These are phyloP conservation scores for Magallana gigas DNA, from an alignment of 1,140 invertebrate species.

Conservation along the genomic window DNA sequence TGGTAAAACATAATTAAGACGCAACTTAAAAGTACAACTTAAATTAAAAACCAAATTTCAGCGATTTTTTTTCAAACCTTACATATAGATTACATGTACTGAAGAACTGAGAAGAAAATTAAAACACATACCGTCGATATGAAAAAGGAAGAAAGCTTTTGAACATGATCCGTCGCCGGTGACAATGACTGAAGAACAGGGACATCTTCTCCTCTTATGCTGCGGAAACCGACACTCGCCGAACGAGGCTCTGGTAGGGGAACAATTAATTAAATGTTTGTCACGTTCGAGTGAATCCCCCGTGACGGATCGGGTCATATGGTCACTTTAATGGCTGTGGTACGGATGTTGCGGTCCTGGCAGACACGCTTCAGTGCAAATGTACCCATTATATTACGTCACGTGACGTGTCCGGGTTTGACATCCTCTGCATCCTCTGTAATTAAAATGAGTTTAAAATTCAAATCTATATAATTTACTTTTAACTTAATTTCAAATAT, in stretches of 20 bases:
- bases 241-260: not conserved
- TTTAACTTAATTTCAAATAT: too few species aligned
- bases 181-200: slow-evolving; percentile 1
- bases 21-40: too few species aligned
- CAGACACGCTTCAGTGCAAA: not conserved
- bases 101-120: too few species aligned
- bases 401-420: not conserved
- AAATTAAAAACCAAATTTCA: too few species aligned
- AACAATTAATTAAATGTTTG: not conserved
- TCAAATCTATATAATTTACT: too few species aligned
- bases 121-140: not conserved
- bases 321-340: not conserved
- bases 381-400: not conserved
- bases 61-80: too few species aligned
- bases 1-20: too few species aligned
- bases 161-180: not conserved
- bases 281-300: not conserved
- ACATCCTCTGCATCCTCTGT: not conserved
- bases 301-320: not conserved
- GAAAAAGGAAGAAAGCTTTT: not conserved
- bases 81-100: too few species aligned
- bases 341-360: slow-evolving; percentile 14
- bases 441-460: too few species aligned
- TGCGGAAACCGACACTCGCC: slow-evolving; percentile 2
- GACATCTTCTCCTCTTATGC: not conserved